Evolutionary conservation across 2,888 invertebrate species (phyloP), one percentile per base, ranked within the genome.

Genomic region (Sipha maydis): DNA sequence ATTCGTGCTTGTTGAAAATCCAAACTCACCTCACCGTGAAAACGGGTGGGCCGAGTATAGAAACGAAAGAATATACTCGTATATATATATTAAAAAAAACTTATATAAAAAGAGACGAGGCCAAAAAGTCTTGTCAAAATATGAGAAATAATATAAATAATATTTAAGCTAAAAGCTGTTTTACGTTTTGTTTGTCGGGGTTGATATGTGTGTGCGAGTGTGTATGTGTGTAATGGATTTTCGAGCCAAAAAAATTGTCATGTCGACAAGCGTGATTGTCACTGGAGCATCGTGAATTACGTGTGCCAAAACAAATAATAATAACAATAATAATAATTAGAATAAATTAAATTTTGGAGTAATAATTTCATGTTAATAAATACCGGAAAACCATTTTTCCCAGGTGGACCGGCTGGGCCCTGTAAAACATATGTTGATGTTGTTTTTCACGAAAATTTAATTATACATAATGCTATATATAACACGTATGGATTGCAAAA

Each of bases 331-430:
- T n/a, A 31, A 83, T 41, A 56, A 85, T 77, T 8, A 31, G 31
- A 61, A 28, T 82, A 41, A 82, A 48, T 67, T 67, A 31, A 48
- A 21, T 21, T 61, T 79, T 34, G 34, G 56, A 77, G 77, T 48
- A 61, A 80, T 78, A 92, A 92, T 88, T 78, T 83, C 89, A 80
- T 83, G 90, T 89, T 89, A 90, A 93, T 85, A 85, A 89, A 93
- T 95, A 97, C 97, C 95, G 97, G 97, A 94, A 96, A 96, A 94
- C 96, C 97, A 92, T 96, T 96, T 93, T 96, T 96, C 92, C 96
- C 96, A 91, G 96, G 94, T 91, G 96, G 94, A 92, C 96, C 96
- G 92, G 95, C 94, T 91, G 94, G 93, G 92, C 96, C 96, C 96
- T 96, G 95, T 92, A 93, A 91, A 92, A 90, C 41, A 90, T 25